Percentiles rank a stretch among this genome's conserved stretches.
Evolutionary conservation across 2,888 invertebrate species (phyloP).

Genomic region (Oligia latruncula): DNA sequence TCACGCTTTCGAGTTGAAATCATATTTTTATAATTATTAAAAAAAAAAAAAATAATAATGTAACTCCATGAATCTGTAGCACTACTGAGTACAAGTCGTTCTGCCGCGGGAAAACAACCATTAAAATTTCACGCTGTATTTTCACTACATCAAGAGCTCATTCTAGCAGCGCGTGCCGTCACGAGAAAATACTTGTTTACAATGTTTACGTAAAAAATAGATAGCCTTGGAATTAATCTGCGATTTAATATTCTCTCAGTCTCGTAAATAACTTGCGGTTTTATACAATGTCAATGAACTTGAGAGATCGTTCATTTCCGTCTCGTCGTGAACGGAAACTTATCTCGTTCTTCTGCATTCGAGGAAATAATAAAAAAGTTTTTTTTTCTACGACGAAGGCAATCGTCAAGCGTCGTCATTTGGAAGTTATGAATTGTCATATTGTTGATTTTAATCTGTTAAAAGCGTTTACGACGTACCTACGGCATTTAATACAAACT

Average conservation of each 20-base stretch:
- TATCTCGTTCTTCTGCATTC: constrained; percentile 7
- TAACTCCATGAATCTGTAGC: too few relatives aligned
- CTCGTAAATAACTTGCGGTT: constrained; percentile 44
- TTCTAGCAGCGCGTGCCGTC: background rate
- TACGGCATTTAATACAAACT: too few relatives aligned
- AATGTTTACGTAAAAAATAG: constrained; percentile 23
- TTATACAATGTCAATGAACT: constrained; percentile 47
- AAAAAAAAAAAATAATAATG: too few relatives aligned
- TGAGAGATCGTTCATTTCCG: constrained; percentile 31
- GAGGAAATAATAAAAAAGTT: background rate
- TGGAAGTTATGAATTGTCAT: background rate
- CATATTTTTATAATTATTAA: too few relatives aligned
- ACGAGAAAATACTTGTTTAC: constrained; percentile 25
- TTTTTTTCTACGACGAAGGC: background rate
- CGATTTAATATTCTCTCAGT: constrained; percentile 38
- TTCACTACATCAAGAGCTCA: too few relatives aligned
- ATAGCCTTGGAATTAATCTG: constrained; percentile 38
- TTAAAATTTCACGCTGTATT: too few relatives aligned
- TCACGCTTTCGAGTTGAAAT: too few relatives aligned
- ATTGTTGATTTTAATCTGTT: constrained; percentile 9
- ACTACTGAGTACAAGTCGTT: too few relatives aligned
- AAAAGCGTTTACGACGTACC: too few relatives aligned
- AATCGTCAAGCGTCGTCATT: background rate
- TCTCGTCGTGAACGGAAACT: constrained; percentile 32
- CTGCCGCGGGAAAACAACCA: too few relatives aligned